Conservation (phyloP, 2,797 vertebrate species). For the Mallotus villosus region DNA sequence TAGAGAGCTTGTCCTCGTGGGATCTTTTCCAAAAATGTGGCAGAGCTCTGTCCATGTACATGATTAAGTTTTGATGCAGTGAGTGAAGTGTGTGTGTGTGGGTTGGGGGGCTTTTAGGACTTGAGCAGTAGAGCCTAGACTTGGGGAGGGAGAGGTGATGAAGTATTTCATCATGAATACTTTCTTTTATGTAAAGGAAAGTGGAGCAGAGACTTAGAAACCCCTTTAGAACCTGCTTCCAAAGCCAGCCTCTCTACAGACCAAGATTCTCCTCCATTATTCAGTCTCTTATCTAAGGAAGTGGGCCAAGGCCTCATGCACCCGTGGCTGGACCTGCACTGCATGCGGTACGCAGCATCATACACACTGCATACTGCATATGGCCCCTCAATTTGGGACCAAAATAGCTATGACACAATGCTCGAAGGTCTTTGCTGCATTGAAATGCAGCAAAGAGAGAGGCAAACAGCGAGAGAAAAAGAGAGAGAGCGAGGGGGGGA, state of each 20-base stretch:
- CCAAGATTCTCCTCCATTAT: conserved; percentile 65
- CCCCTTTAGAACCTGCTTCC: conserved; percentile 24
- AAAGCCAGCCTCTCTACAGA: conserved; percentile 55
- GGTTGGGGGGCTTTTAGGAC: conserved; percentile 38
- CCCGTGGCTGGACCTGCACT: conserved; percentile 48
- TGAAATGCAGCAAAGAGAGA: not conserved
- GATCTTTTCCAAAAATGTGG: conserved; percentile 14
- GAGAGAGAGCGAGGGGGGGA: not conserved
- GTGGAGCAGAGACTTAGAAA: conserved; percentile 54
- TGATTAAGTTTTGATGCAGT: conserved; percentile 52
- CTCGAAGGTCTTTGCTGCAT: not conserved
- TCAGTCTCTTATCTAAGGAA: conserved; percentile 55
- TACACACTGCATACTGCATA: too few relatives aligned
- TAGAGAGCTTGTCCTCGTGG: not conserved
- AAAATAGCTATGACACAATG: conserved; percentile 46
- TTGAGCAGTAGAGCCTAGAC: conserved; percentile 27
- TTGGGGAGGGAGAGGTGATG: conserved; percentile 16
- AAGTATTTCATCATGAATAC: conserved; percentile 64
- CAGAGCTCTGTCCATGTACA: conserved; percentile 13
- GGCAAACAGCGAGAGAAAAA: not conserved
- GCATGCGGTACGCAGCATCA: conserved; percentile 35
- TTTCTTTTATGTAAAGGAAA: conserved; percentile 45
- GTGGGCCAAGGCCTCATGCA: conserved; percentile 47
- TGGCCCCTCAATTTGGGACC: conserved; percentile 29
- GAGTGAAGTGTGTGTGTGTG: not conserved